Base-by-base conservation (phyloP, 64 coral and sea anemone genomes). In the Hydrozoanthus tunicans region DNA sequence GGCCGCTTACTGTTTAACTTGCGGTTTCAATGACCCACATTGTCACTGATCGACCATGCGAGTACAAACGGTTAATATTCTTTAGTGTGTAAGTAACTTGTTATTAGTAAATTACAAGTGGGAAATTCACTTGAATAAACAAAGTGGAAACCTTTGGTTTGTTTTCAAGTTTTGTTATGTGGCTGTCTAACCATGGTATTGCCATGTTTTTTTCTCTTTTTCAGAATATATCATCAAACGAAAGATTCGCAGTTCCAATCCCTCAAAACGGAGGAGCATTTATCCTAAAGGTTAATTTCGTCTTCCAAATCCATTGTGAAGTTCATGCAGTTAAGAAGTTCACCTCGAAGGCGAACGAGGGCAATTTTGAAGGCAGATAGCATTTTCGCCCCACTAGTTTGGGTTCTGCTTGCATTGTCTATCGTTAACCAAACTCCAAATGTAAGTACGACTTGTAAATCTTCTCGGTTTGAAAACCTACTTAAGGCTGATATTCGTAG, bases 241-340 rank as follows among this genome's bases (percentile, higher is more conserved):
- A 88, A 88, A 88, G 23, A 75, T 25, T 74, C 60, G 9, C 84
- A 61, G 53, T 70, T 60, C 69, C 7, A 75, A 69, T 5, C 84
- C 59, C 25, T 88, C 68, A 72, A 23, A 59, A 57, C 56, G 66
- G 84, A 88, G 69, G 69, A 12, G 9, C 84, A 75, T 10, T 72
- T 88, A 88, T 88, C 84, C 84, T 88, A 88, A 88, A 88, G 84
- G 84, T 88, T 88, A 74, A 74, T 88, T 88, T 88, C 84, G 84
- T 88, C 84, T 88, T 88, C 84, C 84, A 88, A 74, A 74, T 74
- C 84, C n/a, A 74, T 56, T 88, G 55, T 72, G 84, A 88, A 88
- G 84, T 88, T 88, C 84, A 88, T 88, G 84, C 84, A 88, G 84
- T 88, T 88, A 88, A 88, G 84, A 88, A 88, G 74, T 73, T 88